A percentile compares a stretch with the other conserved stretches of the same genome.
Evolutionary conservation across 1,140 invertebrate genomes (phyloP).

Genomic region (Caenorhabditis tropicalis): DNA sequence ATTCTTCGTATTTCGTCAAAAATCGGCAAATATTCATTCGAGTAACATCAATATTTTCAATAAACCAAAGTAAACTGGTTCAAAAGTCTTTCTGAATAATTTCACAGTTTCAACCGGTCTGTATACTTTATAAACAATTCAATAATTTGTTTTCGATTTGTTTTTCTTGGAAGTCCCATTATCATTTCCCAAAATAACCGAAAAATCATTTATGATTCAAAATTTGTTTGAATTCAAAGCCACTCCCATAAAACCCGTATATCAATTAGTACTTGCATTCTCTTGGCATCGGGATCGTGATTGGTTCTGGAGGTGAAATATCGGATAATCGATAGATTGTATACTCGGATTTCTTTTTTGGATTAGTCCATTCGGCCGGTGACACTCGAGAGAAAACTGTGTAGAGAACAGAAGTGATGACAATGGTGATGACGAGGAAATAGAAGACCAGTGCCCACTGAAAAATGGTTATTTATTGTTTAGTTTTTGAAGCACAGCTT

Average conservation of each 20-base stretch:
- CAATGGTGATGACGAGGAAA: conserved; percentile 23
- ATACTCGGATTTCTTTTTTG: conserved; percentile 4
- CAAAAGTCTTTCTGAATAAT: no score
- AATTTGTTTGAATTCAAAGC: no score
- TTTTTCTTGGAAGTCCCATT: no score
- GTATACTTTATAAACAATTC: no score
- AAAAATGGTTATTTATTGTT: neutral
- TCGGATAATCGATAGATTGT: conserved; percentile 30
- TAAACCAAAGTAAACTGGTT: neutral
- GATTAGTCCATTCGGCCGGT: conserved; percentile 51
- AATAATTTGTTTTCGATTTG: no score
- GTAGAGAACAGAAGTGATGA: conserved; percentile 47
- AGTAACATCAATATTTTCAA: neutral
- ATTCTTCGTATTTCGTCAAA: neutral
- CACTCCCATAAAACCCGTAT: neutral
- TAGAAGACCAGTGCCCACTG: conserved; percentile 55
- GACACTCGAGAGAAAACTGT: conserved; percentile 15
- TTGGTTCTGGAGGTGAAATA: conserved; percentile 11
- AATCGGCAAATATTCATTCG: neutral
- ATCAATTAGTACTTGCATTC: neutral
- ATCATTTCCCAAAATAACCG: no score
- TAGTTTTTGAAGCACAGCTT: no score
- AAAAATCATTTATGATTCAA: no score
- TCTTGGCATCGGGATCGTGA: conserved; percentile 24
- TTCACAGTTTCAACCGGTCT: no score